Evolutionary conservation across 1,140 invertebrate species (phyloP), one percentile per base, ranked within the genome.

Genomic region (Polypedilum pembai): DNA sequence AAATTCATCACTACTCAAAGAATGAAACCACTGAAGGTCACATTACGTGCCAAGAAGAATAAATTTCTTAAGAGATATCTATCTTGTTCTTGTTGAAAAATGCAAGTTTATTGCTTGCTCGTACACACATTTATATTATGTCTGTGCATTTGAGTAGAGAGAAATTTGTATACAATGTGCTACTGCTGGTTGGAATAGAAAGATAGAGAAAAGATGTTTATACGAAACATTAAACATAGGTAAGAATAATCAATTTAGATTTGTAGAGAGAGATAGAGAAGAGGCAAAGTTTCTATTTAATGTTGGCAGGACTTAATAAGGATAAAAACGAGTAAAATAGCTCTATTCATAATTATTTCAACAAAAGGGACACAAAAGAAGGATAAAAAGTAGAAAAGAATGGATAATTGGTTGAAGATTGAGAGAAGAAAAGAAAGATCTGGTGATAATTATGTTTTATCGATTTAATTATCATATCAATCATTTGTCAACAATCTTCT

Each of bases 391-490:
- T 56, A 12, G 10, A 56, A 56, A 69, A 69, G 65, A 69, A 69
- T 20, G 65, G 65, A 69, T 69, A 18, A 69, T 56, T 56, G 10
- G 12, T 56, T n/a, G 0, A 56, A 56, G 3, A 69, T 18, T 20
- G 17, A 18, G 17, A 18, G 65, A 20, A 21, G 18, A 18, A 69
- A 69, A 18, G 65, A 20, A 20, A 69, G 20, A 69, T 18, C 8
- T 69, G 20, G 65, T 69, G 65, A 69, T 69, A 69, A 69, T 69
- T 69, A 69, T 69, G 17, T 69, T 7, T 69, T 21, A 21, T 69
- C 65, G 65, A 18, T 20, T 69, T 69, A 69, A 69, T 69, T 69
- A 69, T 69, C 65, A 69, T 69, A 69, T 69, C 65, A 69, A 69
- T 69, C 65, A 69, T 69, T 69, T 69, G 20, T 69, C 65, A 69